Conservation (phyloP, 2,797 vertebrate species). For the Dendrocincla tyrannina region DNA sequence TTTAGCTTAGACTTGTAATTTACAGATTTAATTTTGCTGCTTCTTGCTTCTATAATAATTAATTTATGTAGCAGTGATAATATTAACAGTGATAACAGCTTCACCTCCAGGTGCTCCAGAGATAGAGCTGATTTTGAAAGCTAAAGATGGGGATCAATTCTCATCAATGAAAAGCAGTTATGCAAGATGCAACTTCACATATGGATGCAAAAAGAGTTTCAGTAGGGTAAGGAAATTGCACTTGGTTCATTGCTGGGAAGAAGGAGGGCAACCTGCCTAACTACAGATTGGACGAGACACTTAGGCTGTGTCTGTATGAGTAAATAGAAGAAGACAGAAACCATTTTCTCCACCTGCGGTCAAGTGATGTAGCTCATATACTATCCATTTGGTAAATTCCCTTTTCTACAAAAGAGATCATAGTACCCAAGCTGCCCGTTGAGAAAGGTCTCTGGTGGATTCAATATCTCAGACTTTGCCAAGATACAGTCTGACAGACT, state of each 20-base stretch:
- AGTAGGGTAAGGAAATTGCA: not conserved
- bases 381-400: not conserved
- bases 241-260: not conserved
- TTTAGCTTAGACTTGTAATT: slow-evolving; percentile 36
- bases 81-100: not conserved
- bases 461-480: not conserved
- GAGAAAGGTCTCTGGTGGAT: not conserved
- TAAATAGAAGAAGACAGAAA: not conserved
- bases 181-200: not conserved
- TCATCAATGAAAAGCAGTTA: not conserved
- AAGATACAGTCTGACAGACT: not conserved
- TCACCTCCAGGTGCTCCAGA: not conserved
- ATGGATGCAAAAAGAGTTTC: not conserved
- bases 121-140: not conserved
- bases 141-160: not conserved
- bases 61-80: slow-evolving; percentile 42
- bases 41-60: slow-evolving; percentile 23
- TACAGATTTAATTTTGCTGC: slow-evolving; percentile 49
- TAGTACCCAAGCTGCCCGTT: not conserved
- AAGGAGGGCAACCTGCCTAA: not conserved
- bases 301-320: not conserved
- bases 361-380: not conserved
- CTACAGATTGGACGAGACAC: not conserved
- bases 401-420: not conserved
- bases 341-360: not conserved